Base-by-base conservation (phyloP, 2,797 vertebrate genomes). In the Benthosema pterotum region DNA sequence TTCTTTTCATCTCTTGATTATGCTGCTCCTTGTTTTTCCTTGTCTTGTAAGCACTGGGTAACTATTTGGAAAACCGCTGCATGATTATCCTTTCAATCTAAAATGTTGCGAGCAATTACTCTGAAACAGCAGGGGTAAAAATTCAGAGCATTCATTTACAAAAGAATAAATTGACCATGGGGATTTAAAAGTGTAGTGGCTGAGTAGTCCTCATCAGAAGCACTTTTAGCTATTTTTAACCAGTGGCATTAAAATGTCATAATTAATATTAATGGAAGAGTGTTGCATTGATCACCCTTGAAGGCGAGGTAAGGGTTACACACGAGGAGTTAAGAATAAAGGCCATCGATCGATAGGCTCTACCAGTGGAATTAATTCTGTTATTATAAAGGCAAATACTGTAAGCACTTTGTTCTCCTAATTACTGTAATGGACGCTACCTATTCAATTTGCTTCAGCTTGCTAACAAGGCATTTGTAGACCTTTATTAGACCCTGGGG, bases 361-460 rank as follows among this genome's bases (percentile, higher is more conserved):
- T 60, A 45, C 43, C 43, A 5, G 46, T 71, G 67, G 67, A 83
- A 78, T 68, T 15, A 77, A 59, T 16, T 4, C 47, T 49, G 47
- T 74, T 32, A 45, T 75, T 76, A 63, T 53, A 69, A 79, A 68
- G 49, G 45, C 5, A 75, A 57, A 78, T 32, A 25, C 22, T 5
- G 22, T 25, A 32, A 32, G 45, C 52, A 14, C 16, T 17, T 67
- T 59, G 54, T 25, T 57, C 17, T 48, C 65, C 54, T 60, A 57
- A 16, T 56, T 38, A 56, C 18, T 42, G 32, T 38, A 38, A 38
- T 38, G 32, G 11, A 38, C 17, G 5, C 32, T 57, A n/a, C 54
- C 55, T 17, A 25, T 57, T 42, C 71, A 65, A 15, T 74, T 75
- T 71, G 49, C 72, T 68, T 63, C 32, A 45, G 38, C 50, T 67